Conservation (phyloP, 2,888 invertebrate genomes). For the Macaria liturata region DNA sequence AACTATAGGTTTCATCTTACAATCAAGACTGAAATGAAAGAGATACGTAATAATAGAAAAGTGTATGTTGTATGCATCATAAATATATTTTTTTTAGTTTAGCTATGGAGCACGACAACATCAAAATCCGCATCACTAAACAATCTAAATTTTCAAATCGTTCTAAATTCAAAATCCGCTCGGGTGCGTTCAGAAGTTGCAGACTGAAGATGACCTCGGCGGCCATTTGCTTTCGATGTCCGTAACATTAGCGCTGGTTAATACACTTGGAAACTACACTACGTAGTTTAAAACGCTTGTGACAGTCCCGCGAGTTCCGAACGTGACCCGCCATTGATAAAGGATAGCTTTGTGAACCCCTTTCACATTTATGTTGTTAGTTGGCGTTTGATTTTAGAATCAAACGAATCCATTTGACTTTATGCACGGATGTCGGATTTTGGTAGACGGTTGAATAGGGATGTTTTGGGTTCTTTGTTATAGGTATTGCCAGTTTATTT, state of each 20-base stretch:
- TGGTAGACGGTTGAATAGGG: conserved; percentile 1
- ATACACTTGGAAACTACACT: conserved; percentile 64
- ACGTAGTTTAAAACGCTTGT: conserved; percentile 62
- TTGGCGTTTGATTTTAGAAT: conserved; percentile 27
- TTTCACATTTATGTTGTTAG: conserved; percentile 23
- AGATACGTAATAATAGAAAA: too few species aligned
- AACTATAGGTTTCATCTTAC: too few species aligned
- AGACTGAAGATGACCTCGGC: conserved; percentile 28
- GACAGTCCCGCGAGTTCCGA: conserved; percentile 58
- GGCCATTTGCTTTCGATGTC: conserved; percentile 49
- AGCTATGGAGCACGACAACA: too few species aligned
- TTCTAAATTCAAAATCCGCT: conserved; percentile 20
- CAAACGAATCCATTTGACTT: conserved; percentile 18
- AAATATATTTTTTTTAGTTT: too few species aligned
- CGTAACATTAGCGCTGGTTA: conserved; percentile 55
- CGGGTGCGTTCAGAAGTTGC: conserved; percentile 23
- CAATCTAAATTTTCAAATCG: not conserved
- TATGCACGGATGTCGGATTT: conserved; percentile 10
- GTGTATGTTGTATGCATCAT: too few species aligned
- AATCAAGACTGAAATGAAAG: too few species aligned
- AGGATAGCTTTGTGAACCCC: conserved; percentile 33
- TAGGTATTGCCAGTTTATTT: not conserved
- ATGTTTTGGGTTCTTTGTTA: not conserved
- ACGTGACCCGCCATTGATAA: conserved; percentile 61
- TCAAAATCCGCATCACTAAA: too few species aligned